Evolutionary conservation across 2,888 invertebrate species (phyloP).

Genomic region (Helleia helle): DNA sequence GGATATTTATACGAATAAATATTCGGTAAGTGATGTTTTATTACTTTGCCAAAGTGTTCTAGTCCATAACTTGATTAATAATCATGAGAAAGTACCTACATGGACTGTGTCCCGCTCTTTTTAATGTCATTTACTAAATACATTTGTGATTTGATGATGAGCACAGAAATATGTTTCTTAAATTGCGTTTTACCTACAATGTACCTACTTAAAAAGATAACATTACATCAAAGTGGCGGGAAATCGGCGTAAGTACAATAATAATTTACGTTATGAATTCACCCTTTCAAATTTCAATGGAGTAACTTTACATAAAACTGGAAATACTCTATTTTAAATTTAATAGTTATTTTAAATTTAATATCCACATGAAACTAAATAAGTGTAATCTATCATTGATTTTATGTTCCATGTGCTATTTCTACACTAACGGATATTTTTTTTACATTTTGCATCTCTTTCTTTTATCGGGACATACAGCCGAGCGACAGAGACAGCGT

Average conservation of each 20-base stretch:
- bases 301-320: not conserved
- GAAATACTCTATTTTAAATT: too few species aligned
- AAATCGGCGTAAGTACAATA: constrained; percentile 33
- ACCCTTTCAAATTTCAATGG: constrained; percentile 13
- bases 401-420: constrained; percentile 11
- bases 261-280: constrained; percentile 18
- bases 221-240: constrained; percentile 44
- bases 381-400: not conserved
- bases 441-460: constrained; percentile 34
- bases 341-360: too few species aligned
- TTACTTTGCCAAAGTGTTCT: constrained; percentile 20
- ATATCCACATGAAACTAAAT: not conserved
- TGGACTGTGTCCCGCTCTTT: constrained; percentile 66
- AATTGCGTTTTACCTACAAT: not conserved
- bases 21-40: constrained; percentile 75
- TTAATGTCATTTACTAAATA: constrained; percentile 50
- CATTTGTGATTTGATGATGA: constrained; percentile 1
- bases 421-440: constrained; percentile 30
- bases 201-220: not conserved
- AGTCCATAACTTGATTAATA: constrained; percentile 24
- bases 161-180: not conserved
- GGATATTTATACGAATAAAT: constrained; percentile 77
- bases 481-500: constrained; percentile 27
- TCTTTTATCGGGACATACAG: constrained; percentile 25
- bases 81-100: constrained; percentile 55